Base-by-base conservation (phyloP, 2,888 invertebrate species). In the Sinotaia quadrata region DNA sequence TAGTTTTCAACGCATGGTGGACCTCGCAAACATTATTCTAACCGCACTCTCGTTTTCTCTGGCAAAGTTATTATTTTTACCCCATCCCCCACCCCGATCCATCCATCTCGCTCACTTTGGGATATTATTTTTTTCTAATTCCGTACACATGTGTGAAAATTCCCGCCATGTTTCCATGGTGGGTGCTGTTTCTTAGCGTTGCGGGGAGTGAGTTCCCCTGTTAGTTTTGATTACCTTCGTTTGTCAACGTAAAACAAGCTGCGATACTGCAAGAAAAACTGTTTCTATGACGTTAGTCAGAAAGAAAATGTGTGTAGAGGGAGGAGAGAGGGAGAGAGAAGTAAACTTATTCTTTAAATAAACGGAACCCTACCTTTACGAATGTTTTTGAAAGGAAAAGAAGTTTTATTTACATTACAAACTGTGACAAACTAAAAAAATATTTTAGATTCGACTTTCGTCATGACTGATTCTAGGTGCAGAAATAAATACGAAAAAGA, bases 151-250 rank as follows among this genome's bases (percentile, higher is more conserved):
- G 56, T 56, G 56, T 15, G 56, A 10, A 33, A 33, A 56, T 56
- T 56, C 47, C 47, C 21, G 2, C 47, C 1, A 24, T 7, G 47
- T 7, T 18, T 24, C 47, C 41, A 12, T 7, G 24, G 47, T 24
- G 7, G 47, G 4, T 8, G 47, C 47, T 47, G 47, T 7, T 47
- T n/a, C 47, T 7, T 47, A 7, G 18, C 21, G n/a, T 24, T 47
- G 47, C 21, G 21, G 24, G 47, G 18, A 47, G 47, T 8, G n/a
- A 47, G 4, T 24, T 47, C 47, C 24, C 4, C 21, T 18, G 7
- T 21, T 47, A 24, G 21, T 47, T 31, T 8, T 56, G 56, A 56
- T 56, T 56, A 21, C 56, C 56, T 56, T 56, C 56, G 56, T 56
- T 56, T 31, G 56, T 56, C 29, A 31, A 54, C 29, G 27, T n/a